phyloP scores from a whole-genome alignment of 2,888 invertebrate genomes.

The Copidosoma aretas region DNA sequence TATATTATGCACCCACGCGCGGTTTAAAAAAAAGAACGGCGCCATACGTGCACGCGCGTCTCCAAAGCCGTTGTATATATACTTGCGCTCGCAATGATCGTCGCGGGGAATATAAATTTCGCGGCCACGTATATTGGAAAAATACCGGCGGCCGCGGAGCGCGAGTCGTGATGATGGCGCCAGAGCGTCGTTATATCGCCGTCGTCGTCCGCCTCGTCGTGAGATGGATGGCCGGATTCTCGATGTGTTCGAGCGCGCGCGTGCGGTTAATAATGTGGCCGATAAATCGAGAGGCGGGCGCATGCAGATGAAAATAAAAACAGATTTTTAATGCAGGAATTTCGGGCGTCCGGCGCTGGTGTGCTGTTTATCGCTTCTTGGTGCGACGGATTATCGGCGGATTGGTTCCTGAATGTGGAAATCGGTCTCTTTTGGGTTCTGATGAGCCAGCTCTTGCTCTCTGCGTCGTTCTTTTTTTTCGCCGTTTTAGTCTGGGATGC shows the following conservation, averaged over 20 bases:
- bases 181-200: neutral
- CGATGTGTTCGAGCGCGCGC: neutral
- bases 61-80: neutral
- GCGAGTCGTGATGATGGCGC: neutral
- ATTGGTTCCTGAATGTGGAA: neutral
- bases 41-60: no score
- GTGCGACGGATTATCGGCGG: neutral
- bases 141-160: neutral
- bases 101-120: no score
- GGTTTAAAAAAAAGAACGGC: no score
- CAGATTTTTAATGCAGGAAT: slow-evolving; percentile 51
- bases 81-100: neutral
- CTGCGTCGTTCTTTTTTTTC: no score
- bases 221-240: neutral
- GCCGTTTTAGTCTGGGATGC: no score
- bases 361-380: neutral
- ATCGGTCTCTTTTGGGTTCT: no score
- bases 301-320: slow-evolving; percentile 44
- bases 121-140: neutral
- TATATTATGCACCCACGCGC: no score
- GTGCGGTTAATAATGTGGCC: neutral
- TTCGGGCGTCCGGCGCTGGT: slow-evolving; percentile 22
- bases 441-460: no score
- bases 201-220: neutral
- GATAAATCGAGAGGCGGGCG: slow-evolving; percentile 32